Evolutionary conservation across 2,797 vertebrate genomes (phyloP).

Genomic region (Coregonus ussuriensis): DNA sequence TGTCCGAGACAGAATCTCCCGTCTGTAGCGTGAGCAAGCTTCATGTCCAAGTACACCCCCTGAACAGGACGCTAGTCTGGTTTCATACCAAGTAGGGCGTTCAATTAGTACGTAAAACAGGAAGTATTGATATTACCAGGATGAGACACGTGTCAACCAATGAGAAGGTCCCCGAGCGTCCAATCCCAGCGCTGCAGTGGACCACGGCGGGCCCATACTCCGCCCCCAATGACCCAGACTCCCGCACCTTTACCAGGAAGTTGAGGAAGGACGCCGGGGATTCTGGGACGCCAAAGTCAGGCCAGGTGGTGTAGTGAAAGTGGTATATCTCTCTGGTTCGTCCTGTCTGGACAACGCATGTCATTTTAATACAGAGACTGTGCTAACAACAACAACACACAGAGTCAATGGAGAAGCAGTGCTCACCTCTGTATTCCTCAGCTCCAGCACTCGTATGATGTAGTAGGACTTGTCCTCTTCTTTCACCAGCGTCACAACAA

Average conservation of each 20-base stretch:
- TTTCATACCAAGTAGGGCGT: background rate
- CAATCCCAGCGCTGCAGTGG: conserved; percentile 96
- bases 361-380: too few species aligned
- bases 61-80: too few species aligned
- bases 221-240: conserved; percentile 86
- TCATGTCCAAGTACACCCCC: too few species aligned
- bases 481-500: conserved; percentile 87
- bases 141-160: conserved; percentile 94
- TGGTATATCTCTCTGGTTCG: conserved; percentile 91
- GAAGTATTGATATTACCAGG: conserved; percentile 79
- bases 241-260: conserved; percentile 93
- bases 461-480: conserved; percentile 92
- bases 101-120: background rate
- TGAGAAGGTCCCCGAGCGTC: conserved; percentile 92
- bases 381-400: background rate
- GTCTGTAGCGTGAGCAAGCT: too few species aligned
- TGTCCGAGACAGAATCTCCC: too few species aligned
- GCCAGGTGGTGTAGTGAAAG: conserved; percentile 99
- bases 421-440: conserved; percentile 84
- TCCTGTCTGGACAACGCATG: conserved; percentile 74
- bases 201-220: conserved; percentile 88
- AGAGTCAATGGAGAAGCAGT: background rate
- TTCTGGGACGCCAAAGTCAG: conserved; percentile 97
- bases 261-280: conserved; percentile 96
- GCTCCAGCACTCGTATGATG: conserved; percentile 86